Evolutionary conservation across 2,888 invertebrate species (phyloP).

Genomic region (Ceramica pisi): DNA sequence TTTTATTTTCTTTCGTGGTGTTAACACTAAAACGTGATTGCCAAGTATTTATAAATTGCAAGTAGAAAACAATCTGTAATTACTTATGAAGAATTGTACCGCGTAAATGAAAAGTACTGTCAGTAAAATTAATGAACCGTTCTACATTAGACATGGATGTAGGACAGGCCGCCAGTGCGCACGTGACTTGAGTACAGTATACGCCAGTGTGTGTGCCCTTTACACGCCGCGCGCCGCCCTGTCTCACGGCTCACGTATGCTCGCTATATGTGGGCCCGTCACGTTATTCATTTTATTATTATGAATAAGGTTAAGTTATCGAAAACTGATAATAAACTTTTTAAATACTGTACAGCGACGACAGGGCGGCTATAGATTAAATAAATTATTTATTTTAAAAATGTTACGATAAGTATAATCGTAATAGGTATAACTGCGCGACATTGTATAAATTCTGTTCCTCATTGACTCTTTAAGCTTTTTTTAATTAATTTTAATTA

Average conservation of each 20-base stretch:
- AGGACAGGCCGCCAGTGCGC: constrained; percentile 39
- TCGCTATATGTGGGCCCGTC: constrained; percentile 37
- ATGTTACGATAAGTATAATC: constrained; percentile 62
- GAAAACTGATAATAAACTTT: constrained; percentile 52
- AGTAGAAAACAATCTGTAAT: background rate
- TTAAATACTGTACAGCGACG: constrained; percentile 49
- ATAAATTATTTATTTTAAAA: constrained; percentile 77
- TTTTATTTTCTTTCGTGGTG: background rate
- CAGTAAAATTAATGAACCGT: background rate
- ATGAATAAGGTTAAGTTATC: constrained; percentile 52
- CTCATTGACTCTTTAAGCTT: constrained; percentile 75
- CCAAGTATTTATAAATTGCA: background rate
- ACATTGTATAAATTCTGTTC: constrained; percentile 82
- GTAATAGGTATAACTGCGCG: constrained; percentile 66
- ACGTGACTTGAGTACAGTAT: too few species aligned
- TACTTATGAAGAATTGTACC: background rate
- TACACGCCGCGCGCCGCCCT: constrained; percentile 58
- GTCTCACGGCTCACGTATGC: constrained; percentile 26
- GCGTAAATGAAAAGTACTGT: background rate
- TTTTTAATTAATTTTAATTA: constrained; percentile 78
- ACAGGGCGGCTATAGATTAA: constrained; percentile 70
- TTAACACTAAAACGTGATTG: background rate
- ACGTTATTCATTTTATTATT: constrained; percentile 42
- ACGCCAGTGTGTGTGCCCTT: constrained; percentile 37
- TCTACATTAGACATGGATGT: constrained; percentile 15